A percentile compares a stretch with the other conserved stretches of the same genome.
Evolutionary conservation across 2,113 vertebrate genomes (phyloP).

Genomic region (Alethe castanea): DNA sequence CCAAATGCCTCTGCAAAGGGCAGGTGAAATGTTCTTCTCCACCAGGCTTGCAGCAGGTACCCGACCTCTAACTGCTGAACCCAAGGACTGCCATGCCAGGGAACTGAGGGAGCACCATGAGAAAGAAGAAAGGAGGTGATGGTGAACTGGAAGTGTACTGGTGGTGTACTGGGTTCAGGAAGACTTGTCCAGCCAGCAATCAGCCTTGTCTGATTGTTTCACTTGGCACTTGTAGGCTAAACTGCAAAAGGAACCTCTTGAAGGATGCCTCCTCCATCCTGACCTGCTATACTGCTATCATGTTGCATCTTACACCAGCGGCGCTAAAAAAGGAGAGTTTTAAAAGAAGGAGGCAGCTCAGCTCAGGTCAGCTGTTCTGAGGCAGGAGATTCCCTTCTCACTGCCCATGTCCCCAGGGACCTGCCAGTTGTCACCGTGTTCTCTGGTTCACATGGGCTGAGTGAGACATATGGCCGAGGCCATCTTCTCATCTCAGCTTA

Average conservation of each 20-base stretch:
- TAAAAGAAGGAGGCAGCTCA: neutral
- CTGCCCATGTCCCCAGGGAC: neutral
- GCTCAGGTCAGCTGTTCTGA: neutral
- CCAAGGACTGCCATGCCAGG: neutral
- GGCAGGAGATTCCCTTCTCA: neutral
- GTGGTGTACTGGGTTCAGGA: neutral
- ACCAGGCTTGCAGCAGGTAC: neutral
- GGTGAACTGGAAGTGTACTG: neutral
- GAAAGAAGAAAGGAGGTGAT: neutral
- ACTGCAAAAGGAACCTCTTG: neutral
- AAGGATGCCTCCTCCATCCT: neutral
- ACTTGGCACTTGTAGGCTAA: neutral
- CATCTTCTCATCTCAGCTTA: neutral
- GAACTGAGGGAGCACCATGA: neutral
- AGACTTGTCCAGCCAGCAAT: neutral
- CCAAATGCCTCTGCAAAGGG: neutral
- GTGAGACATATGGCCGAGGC: accelerated
- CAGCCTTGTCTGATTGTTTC: neutral
- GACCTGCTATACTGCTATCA: neutral
- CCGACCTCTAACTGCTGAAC: neutral
- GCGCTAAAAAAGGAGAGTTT: neutral
- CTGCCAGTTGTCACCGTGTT: neutral
- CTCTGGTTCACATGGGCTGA: neutral
- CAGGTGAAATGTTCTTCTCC: neutral
- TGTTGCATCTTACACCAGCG: neutral